Evolutionary conservation across 2,888 invertebrate genomes (phyloP), one percentile per base, ranked within the genome.

Genomic region (Escarpia spicata): DNA sequence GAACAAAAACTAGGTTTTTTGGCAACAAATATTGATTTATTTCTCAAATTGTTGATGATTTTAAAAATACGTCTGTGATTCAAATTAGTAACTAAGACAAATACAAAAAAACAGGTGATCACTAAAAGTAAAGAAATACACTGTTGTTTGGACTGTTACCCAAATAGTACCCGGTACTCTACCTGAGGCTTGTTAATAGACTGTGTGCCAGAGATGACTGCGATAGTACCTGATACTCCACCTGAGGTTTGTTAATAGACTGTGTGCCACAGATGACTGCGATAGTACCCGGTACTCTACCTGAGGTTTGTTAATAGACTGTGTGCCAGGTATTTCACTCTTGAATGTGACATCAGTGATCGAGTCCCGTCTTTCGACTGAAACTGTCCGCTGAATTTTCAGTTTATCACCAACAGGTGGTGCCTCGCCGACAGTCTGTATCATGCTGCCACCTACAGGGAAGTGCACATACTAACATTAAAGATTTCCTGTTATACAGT

Each of bases 371-470:
- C 52, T 31, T 26, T 92, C 92, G 52, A 92, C 91, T 12, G 91
- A 91, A 75, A 43, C 44, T 37, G 92, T 52, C 31, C 92, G 60
- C 90, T 92, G 92, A 44, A 92, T 90, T 91, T 92, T 91, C 92
- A 90, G 90, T 89, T 44, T 90, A 26, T n/a, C 92, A 75, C 92
- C n/a, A 89, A 43, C 37, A 91, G 90, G 37, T 91, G 92, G 92
- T n/a, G 90, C 92, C 52, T 89, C 43, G 10, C 92, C 43, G 9
- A 90, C 75, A 52, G 92, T 90, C 44, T 92, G 92, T 43, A 92
- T n/a, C 15, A 92, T 92, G 90, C 92, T 92, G 37, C 92, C 92
- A 45, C 92, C 92, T 92, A 91, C n/a, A n/a, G 90, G 43, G 45
- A 44, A 26, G 37, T 6, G 31, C 44, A 52, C 6, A 45, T 52